Base-by-base conservation (phyloP, 1,140 invertebrate genomes). In the Neuroterus valhalla region DNA sequence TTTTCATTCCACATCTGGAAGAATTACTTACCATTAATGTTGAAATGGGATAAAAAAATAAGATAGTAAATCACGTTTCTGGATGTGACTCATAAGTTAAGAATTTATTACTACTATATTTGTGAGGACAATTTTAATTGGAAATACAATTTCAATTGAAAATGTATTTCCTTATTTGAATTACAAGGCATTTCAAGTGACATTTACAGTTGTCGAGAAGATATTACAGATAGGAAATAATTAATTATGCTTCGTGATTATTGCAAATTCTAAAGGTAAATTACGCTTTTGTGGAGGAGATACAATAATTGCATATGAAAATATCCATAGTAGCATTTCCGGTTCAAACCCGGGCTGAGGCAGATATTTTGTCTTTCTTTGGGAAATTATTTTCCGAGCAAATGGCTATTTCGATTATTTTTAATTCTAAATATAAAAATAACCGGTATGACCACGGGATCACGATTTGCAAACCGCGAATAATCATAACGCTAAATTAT, bases 121-220 rank as follows among this genome's bases (percentile, higher is more conserved):
- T 6, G 31, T 8, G 10, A 38, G 10, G 31, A 38, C 10, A 38
- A 38, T 38, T 8, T 38, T 38, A 38, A 38, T 8, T 5, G 12
- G 23, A 31, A 62, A 31, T 62, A 15, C 23, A 62, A 62, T 62
- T 26, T 31, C 26, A 62, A 62, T 62, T 6, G 55, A 62, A 70
- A 70, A 68, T 68, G n/a, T 8, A 10, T 44, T 44, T 68, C 55
- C n/a, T 38, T 23, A 68, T 44, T 68, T 46, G 44, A 68, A 68
- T 68, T 68, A 68, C 66, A 68, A 44, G 21, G 43, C 10, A 44
- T 11, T 17, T 17, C 21, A 21, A 68, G 42, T 23, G 66, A 68
- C 66, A 68, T 23, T 6, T 62, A 26, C 31, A 38, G 55, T 12
- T 62, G 31, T 21, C 2, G 19, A 21, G 23, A 21, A 38, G 10